Base-by-base conservation (phyloP, 2,797 vertebrate species). In the Brotogeris chrysoptera region DNA sequence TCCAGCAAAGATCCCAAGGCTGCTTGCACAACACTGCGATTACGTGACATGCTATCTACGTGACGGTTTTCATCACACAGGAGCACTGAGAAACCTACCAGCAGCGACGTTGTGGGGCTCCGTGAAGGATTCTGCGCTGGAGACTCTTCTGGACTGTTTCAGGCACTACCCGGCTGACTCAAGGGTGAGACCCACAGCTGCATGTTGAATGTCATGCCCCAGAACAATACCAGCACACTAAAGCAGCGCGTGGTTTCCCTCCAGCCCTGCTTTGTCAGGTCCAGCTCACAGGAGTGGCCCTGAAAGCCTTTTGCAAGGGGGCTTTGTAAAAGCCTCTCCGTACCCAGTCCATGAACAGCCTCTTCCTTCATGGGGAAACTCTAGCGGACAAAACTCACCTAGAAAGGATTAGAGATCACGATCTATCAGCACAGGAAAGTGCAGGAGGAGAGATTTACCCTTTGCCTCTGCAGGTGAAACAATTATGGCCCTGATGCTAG, bases 31-130 rank as follows among this genome's bases (percentile, higher is more conserved):
- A n/a, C 0, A 4, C 53, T 41, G 30, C 0, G 0, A 50, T 77
- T 36, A 63, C 0, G 0, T 14, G 50, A 71, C n/a, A 30, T 3
- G 9, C 32, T 8, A 16, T 8, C 49, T 30, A 10, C 0, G 0
- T 38, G 72, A 39, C 28, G 63, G 59, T 14, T 65, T 82, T 73
- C 41, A 41, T 24, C 64, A 64, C 49, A 36, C 50, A 66, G 61
- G n/a, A 83, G 21, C 0, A 1, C 72, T 65, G 65, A 64, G 52
- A 83, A 70, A 27, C 52, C 28, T 11, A 13, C 59, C n/a, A 36
- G 46, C n/a, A 68, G 66, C 21, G 36, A 25, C 8, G 11, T 2
- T 13, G 8, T 32, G 19, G 8, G 34, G 65, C 11, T 66, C 55
- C 32, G 17, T n/a, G 61, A 79, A 64, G 41, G 65, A 43, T 16